Conservation (phyloP, 2,113 vertebrate species). For the Irena cyanogastra region DNA sequence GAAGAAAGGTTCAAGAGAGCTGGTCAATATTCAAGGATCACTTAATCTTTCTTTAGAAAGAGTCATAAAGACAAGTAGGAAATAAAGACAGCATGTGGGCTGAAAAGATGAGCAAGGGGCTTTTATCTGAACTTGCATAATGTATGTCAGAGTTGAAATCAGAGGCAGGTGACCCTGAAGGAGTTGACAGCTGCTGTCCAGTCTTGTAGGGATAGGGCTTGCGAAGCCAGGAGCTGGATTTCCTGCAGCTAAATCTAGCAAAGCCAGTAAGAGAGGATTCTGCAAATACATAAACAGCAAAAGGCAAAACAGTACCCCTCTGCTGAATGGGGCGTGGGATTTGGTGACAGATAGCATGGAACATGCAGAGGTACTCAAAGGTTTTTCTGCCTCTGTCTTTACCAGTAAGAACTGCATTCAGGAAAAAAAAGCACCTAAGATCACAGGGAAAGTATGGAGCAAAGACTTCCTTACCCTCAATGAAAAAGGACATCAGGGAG, state of each 20-base stretch:
- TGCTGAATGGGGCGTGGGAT: background rate
- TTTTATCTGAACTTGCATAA: background rate
- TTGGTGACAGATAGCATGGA: background rate
- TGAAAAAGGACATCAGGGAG: background rate
- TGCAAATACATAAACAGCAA: background rate
- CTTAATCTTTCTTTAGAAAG: background rate
- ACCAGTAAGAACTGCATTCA: background rate
- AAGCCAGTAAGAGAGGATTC: background rate
- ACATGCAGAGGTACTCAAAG: background rate
- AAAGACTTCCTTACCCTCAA: background rate
- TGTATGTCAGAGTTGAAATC: background rate
- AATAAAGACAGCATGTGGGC: background rate
- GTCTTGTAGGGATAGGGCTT: background rate
- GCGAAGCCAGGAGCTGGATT: background rate
- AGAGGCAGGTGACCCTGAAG: background rate
- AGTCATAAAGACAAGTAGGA: background rate
- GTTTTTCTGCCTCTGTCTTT: background rate
- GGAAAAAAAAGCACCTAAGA: background rate
- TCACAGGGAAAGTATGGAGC: background rate
- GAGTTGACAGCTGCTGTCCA: background rate
- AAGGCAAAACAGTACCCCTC: background rate
- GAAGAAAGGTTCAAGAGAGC: background rate
- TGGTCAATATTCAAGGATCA: background rate
- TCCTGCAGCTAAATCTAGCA: background rate
- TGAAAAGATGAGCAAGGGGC: background rate